Conservation (phyloP, 2,113 vertebrate genomes). For the Alaudala cheleensis region DNA sequence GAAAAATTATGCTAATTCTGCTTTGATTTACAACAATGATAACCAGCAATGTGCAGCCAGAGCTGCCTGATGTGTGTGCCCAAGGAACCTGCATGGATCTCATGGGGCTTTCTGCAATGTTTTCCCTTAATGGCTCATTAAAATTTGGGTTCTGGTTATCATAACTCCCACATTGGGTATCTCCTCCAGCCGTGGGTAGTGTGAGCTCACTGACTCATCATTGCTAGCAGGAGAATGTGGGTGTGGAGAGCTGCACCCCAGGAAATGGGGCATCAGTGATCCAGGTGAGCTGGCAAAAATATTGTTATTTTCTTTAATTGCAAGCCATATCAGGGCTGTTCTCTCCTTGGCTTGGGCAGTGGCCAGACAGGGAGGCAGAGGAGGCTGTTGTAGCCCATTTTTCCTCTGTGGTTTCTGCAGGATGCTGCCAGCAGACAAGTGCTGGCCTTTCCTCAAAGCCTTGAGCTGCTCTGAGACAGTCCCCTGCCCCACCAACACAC, state of each 20-base stretch:
- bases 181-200: background rate
- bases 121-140: background rate
- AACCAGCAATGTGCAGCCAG: background rate
- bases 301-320: background rate
- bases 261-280: background rate
- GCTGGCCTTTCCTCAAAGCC: background rate
- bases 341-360: background rate
- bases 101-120: background rate
- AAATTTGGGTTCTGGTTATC: background rate
- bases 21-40: conserved; percentile 16
- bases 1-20: conserved; percentile 11
- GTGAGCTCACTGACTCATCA: background rate
- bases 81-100: background rate
- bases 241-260: background rate
- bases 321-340: background rate
- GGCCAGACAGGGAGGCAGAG: background rate
- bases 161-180: background rate
- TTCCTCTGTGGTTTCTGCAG: background rate
- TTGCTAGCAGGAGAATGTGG: rapidly evolving
- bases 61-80: background rate
- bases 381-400: background rate
- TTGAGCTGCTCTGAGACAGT: rapidly evolving
- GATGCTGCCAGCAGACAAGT: background rate
- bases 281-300: background rate
- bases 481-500: background rate